Percentiles rank a stretch among this genome's conserved stretches.
Conservation (phyloP, 2,797 vertebrate genomes). For the Scolopax bukidnonensis region DNA sequence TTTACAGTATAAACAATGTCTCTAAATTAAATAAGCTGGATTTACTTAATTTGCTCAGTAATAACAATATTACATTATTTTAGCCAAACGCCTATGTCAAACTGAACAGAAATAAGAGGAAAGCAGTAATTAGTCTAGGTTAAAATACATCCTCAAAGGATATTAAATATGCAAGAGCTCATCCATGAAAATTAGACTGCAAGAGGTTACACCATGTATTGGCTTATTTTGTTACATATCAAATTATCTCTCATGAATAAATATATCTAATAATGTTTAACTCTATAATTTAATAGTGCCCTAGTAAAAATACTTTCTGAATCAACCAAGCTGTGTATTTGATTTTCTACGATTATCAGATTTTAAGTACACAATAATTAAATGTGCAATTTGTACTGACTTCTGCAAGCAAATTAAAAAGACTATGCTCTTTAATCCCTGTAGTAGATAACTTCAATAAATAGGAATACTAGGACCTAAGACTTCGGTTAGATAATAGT, state of each 20-base stretch:
- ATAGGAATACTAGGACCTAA: not conserved
- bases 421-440: slow-evolving; percentile 34
- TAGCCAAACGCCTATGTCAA: slow-evolving; percentile 75
- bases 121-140: slow-evolving; percentile 81
- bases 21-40: slow-evolving; percentile 66
- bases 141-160: slow-evolving; percentile 82
- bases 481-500: not conserved
- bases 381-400: slow-evolving; percentile 70
- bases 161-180: slow-evolving; percentile 83
- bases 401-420: slow-evolving; percentile 50
- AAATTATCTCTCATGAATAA: slow-evolving; percentile 83
- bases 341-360: slow-evolving; percentile 69
- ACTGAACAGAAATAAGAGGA: slow-evolving; percentile 77
- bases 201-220: slow-evolving; percentile 80
- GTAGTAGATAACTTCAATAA: not conserved
- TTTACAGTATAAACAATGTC: slow-evolving; percentile 58
- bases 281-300: slow-evolving; percentile 79
- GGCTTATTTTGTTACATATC: slow-evolving; percentile 82
- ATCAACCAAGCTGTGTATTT: slow-evolving; percentile 72
- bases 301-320: slow-evolving; percentile 77
- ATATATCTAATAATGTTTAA: slow-evolving; percentile 80
- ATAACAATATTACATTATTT: slow-evolving; percentile 80
- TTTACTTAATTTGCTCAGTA: slow-evolving; percentile 67
- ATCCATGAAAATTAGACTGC: slow-evolving; percentile 82
- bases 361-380: slow-evolving; percentile 72